Evolutionary conservation across 2,113 vertebrate genomes (phyloP).

Genomic region (Raphicerus campestris): DNA sequence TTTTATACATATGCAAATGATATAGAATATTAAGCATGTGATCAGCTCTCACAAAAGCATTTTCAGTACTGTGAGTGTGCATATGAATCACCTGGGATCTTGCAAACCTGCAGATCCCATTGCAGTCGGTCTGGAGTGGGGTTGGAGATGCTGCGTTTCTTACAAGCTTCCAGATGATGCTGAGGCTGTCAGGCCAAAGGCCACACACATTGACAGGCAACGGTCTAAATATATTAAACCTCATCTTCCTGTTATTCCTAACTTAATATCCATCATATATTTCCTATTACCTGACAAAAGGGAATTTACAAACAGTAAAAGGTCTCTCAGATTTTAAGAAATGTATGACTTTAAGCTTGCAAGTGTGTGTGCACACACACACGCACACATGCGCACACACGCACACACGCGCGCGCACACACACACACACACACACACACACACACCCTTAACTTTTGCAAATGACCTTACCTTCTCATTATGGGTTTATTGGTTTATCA

Average conservation of each 20-base stretch:
- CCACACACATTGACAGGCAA: background rate
- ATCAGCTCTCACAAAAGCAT: background rate
- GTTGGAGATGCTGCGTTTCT: background rate
- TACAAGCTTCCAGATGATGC: background rate
- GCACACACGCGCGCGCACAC: too few relatives aligned
- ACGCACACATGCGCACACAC: background rate
- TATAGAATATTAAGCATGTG: background rate
- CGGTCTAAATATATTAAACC: background rate
- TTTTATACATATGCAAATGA: background rate
- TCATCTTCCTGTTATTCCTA: background rate
- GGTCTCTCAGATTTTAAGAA: background rate
- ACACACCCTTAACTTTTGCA: slow-evolving; percentile 35
- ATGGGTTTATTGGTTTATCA: slow-evolving; percentile 52
- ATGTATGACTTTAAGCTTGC: background rate
- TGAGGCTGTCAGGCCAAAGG: background rate
- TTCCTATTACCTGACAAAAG: slow-evolving; percentile 1
- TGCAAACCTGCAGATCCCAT: background rate
- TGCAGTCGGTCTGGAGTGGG: background rate
- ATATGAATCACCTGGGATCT: background rate
- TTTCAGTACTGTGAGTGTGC: background rate
- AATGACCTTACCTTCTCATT: slow-evolving; percentile 56
- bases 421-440: background rate
- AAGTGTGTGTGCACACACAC: background rate
- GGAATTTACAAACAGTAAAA: slow-evolving; percentile 21
- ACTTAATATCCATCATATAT: background rate